phyloP scores from a whole-genome alignment of 2,888 invertebrate genomes.

The Heliconius charithonia region DNA sequence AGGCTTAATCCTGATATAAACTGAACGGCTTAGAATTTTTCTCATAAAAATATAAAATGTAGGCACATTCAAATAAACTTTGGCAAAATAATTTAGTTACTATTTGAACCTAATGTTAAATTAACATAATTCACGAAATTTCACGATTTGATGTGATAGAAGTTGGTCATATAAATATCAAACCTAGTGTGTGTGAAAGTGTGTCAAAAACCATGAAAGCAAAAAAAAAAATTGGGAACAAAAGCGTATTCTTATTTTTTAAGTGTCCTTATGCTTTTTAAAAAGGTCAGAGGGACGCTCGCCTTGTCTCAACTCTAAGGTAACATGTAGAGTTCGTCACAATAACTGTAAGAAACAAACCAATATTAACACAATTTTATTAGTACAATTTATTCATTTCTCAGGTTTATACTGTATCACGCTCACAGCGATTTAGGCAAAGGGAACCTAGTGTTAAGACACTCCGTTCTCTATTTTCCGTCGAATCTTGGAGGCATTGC shows the following conservation, averaged over 20 bases:
- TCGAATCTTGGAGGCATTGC: too few relatives aligned
- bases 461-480: too few relatives aligned
- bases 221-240: not conserved
- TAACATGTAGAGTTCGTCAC: not conserved
- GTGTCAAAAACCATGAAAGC: not conserved
- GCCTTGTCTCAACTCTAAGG: not conserved
- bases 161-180: not conserved
- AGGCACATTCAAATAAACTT: not conserved
- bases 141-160: not conserved
- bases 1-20: too few relatives aligned
- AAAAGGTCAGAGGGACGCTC: not conserved
- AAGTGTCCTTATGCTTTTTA: slow-evolving; percentile 4
- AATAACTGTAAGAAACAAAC: not conserved
- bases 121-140: not conserved
- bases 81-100: not conserved
- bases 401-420: too few relatives aligned
- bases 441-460: too few relatives aligned
- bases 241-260: slow-evolving; percentile 3
- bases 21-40: too few relatives aligned
- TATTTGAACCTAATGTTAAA: not conserved
- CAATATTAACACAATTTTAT: not conserved
- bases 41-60: not conserved
- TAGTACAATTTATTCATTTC: too few relatives aligned
- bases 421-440: too few relatives aligned
- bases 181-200: not conserved